Evolutionary conservation across 2,888 invertebrate species (phyloP).

Genomic region (Celastrina argiolus): DNA sequence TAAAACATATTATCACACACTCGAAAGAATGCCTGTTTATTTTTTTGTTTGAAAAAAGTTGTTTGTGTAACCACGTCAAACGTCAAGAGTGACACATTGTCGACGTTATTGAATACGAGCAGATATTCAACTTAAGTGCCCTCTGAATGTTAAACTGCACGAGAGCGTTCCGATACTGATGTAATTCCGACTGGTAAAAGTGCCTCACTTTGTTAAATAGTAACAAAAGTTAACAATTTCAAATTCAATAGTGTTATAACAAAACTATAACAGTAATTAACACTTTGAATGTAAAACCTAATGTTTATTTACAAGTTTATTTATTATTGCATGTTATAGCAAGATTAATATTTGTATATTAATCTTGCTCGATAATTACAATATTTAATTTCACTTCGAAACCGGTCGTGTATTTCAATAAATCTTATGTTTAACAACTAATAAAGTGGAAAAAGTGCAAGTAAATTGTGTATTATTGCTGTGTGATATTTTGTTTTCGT

Average conservation of each 20-base stretch:
- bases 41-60: background rate
- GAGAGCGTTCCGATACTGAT: background rate
- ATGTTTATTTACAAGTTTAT: too few relatives aligned
- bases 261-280: background rate
- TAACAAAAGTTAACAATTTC: conserved; percentile 34
- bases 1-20: background rate
- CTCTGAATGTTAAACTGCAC: conserved; percentile 36
- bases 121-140: conserved; percentile 53
- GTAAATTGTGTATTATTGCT: too few relatives aligned
- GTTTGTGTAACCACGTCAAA: conserved; percentile 47
- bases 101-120: conserved; percentile 69
- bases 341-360: too few relatives aligned
- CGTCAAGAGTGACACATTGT: conserved; percentile 63
- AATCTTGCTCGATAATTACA: too few relatives aligned
- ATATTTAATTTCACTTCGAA: too few relatives aligned
- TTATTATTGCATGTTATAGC: too few relatives aligned
- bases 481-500: too few relatives aligned
- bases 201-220: background rate
- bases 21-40: background rate
- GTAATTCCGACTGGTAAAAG: background rate
- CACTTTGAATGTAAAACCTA: too few relatives aligned
- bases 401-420: too few relatives aligned
- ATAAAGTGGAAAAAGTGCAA: too few relatives aligned
- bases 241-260: conserved; percentile 26
- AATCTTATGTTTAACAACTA: too few relatives aligned